phyloP scores from a whole-genome alignment of 2,888 invertebrate species.

The Anodontia alba region DNA sequence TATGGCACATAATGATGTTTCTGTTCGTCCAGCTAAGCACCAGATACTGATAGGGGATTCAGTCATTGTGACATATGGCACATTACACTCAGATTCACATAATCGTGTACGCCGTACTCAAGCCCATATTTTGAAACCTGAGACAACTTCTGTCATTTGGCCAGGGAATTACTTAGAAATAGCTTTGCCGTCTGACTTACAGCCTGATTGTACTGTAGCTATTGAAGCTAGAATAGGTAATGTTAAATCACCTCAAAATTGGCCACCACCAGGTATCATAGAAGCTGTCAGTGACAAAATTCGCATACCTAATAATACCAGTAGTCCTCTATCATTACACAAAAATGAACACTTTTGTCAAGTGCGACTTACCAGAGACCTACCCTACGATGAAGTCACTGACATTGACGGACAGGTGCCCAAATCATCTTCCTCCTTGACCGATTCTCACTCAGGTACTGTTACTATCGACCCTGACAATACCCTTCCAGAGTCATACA shows the following conservation, averaged over 20 bases:
- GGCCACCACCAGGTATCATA: conserved; percentile 35
- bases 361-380: neutral
- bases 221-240: conserved; percentile 35
- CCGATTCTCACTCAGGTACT: conserved; percentile 2
- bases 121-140: conserved; percentile 2
- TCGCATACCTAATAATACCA: conserved; percentile 43
- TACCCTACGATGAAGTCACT: neutral
- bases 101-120: conserved; percentile 36
- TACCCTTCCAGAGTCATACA: conserved; percentile 12
- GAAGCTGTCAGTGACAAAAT: conserved; percentile 44
- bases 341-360: conserved; percentile 51
- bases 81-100: neutral
- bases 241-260: neutral
- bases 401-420: neutral
- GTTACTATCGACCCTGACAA: conserved; percentile 48
- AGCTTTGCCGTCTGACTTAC: conserved; percentile 23
- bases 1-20: conserved; percentile 55
- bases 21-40: conserved; percentile 40
- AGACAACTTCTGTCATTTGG: conserved; percentile 35
- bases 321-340: conserved; percentile 28
- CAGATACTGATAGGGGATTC: conserved; percentile 32
- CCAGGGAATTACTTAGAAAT: conserved; percentile 57
- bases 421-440: neutral
- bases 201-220: conserved; percentile 15
- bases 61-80: conserved; percentile 10